These are phyloP conservation scores for Sturnira hondurensis DNA, from an alignment of 2,113 vertebrate species.

Conservation along the genomic window DNA sequence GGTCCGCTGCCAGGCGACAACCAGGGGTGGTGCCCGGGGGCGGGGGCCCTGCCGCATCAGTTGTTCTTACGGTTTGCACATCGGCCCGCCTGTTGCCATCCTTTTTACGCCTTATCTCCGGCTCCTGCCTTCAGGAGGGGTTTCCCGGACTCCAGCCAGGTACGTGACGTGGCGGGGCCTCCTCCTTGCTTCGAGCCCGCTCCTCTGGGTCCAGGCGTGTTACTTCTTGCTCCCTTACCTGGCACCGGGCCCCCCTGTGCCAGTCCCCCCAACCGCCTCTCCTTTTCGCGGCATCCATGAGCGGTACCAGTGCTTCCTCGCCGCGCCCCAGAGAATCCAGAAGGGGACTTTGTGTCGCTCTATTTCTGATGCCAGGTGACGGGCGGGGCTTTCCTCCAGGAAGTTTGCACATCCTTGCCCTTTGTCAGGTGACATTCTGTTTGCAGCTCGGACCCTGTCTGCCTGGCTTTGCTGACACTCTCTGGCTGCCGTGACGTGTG, in stretches of 20 bases:
- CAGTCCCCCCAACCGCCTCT: fast-evolving
- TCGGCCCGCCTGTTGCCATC: fast-evolving
- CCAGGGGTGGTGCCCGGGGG: background rate
- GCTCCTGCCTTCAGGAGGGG: fast-evolving
- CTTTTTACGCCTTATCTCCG: background rate
- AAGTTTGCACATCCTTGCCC: conserved; percentile 49
- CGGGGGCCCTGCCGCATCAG: background rate
- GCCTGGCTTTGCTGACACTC: conserved; percentile 72
- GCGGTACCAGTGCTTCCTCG: fast-evolving
- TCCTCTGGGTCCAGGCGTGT: background rate
- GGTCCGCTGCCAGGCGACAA: fast-evolving
- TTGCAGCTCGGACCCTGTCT: conserved; percentile 68
- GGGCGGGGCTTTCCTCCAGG: conserved; percentile 52
- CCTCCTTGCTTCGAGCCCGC: background rate
- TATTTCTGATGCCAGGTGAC: conserved; percentile 34
- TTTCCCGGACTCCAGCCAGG: too few relatives aligned
- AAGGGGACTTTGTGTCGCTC: conserved; percentile 51
- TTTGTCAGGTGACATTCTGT: conserved; percentile 72
- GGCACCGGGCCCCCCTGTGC: background rate
- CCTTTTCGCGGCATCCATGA: fast-evolving
- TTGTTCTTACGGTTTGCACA: fast-evolving
- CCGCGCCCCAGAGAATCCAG: background rate
- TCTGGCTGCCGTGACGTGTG: conserved; percentile 72
- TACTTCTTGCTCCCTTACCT: background rate
- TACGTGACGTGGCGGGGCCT: fast-evolving